These are phyloP conservation scores for Porites lutea DNA, from an alignment of 64 coral and sea anemone genomes.

Conservation along the genomic window DNA sequence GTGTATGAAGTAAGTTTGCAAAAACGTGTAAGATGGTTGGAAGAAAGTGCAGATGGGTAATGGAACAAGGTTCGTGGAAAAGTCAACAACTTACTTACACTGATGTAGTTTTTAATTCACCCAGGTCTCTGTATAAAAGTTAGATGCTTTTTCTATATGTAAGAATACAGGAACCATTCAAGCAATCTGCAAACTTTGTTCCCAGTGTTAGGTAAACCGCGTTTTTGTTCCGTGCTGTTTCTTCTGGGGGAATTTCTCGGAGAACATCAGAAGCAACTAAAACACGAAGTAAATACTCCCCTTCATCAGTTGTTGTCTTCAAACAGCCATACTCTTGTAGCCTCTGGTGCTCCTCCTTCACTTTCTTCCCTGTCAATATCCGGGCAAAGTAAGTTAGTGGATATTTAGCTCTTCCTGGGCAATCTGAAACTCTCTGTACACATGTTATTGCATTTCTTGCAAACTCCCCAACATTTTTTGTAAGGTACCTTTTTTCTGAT, in stretches of 20 bases:
- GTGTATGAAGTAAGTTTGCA: no score
- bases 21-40: no score
- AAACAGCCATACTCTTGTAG: not conserved
- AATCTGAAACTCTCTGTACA: constrained; percentile 1
- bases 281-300: not conserved
- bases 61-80: no score
- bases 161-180: no score
- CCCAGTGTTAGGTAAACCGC: no score
- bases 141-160: no score
- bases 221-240: not conserved
- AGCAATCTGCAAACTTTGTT: no score
- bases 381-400: constrained; percentile 6
- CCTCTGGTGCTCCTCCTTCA: not conserved
- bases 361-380: constrained; percentile 8
- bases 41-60: no score
- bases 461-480: not conserved
- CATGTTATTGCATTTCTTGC: constrained; percentile 13
- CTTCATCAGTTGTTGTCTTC: constrained; percentile 1
- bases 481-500: not conserved
- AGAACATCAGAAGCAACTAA: not conserved
- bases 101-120: no score
- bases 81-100: no score
- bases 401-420: not conserved
- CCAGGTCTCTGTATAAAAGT: no score
- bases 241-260: not conserved